Evolutionary conservation across 2,888 invertebrate species (phyloP), one percentile per base, ranked within the genome.

Genomic region (Ferrisia virgata): DNA sequence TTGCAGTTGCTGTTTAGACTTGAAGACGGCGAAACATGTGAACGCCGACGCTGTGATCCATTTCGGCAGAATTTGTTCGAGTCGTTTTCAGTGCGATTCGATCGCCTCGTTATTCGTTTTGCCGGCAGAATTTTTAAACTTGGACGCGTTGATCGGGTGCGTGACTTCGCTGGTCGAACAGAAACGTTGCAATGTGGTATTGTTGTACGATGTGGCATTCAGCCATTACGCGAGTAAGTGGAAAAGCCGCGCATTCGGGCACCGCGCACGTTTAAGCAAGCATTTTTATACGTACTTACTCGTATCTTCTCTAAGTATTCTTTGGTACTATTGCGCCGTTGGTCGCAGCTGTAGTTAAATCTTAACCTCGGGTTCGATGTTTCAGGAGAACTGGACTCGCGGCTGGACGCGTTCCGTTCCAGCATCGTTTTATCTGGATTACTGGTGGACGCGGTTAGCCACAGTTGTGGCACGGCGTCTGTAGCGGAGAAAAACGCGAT

Each of bases 51-150:
- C 94, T 39, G 90, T 98, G 1, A 92, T 99, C 84, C 98, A 99
- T 89, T 98, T 95, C 89, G 98, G 98, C 0, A 94, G 93, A 87
- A 92, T 94, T 0, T 99, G 99, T 89, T 92, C 96, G 86, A 94
- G 95, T 39, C 91, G 91, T 86, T 93, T 93, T 15, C 90, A 89
- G 0, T 91, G 93, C 81, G 90, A 89, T 0, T 91, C 93, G 82
- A 90, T 97, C 84, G 95, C 96, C 0, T 94, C 95, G 4, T 91
- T 93, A 82, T 93, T 93, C 86, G 91, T 96, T 47, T 92, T 94
- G 86, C 93, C 93, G 15, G 93, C 93, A 87, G 64, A 39, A 28
- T 18, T 22, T 9, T 28, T 84, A 5, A 79, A 84, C 64, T 64
- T 84, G 6, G 39, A 79, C 13, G 43, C 88, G 89, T 47, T 86